Evolutionary conservation across 2,113 vertebrate species (phyloP).

Genomic region (Anhinga anhinga): DNA sequence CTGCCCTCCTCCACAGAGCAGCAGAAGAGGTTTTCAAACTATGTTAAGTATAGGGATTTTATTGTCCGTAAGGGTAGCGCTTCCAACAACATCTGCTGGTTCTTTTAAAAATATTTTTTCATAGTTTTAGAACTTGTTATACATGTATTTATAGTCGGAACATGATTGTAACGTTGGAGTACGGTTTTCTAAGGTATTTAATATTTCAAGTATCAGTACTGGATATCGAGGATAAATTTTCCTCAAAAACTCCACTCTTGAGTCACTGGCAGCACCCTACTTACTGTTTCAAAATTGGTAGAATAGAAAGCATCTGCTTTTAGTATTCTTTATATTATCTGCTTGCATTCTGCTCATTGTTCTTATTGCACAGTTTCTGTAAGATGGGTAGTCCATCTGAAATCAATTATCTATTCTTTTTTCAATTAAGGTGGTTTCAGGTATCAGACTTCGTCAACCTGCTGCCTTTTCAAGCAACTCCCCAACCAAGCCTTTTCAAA

Average conservation of each 20-base stretch:
- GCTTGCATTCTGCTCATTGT: not conserved
- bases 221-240: not conserved
- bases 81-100: not conserved
- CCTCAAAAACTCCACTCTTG: not conserved
- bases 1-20: not conserved
- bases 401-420: not conserved
- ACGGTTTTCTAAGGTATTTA: not conserved
- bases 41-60: conserved; percentile 35
- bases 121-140: not conserved
- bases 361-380: not conserved
- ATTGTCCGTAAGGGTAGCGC: not conserved
- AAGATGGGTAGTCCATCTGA: not conserved
- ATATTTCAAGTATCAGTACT: not conserved
- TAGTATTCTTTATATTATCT: not conserved
- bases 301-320: not conserved
- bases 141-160: not conserved
- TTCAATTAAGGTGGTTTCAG: not conserved
- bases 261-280: not conserved
- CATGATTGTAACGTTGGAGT: not conserved
- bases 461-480: not conserved
- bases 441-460: not conserved
- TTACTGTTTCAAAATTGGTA: not conserved
- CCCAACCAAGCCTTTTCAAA: not conserved
- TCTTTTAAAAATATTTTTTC: not conserved
- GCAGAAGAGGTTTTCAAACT: not conserved